Percentiles rank a stretch among this genome's conserved stretches.
These are phyloP conservation scores for Mastomys coucha DNA, from an alignment of 2,113 vertebrate species.

Conservation along the genomic window DNA sequence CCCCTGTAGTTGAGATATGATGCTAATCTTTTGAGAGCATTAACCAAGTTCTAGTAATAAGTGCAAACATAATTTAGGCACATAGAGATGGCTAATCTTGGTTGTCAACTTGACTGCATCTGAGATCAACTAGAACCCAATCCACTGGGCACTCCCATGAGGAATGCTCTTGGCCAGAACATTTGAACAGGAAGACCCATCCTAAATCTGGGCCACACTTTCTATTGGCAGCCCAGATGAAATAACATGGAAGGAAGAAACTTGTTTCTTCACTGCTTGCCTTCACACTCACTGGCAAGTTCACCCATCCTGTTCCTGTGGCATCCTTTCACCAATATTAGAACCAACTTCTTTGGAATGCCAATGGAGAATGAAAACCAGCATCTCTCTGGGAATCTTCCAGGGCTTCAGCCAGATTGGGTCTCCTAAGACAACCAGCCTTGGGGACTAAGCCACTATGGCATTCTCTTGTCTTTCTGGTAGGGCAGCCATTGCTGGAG, in stretches of 20 bases:
- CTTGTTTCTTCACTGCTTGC: neutral
- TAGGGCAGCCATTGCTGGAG: neutral
- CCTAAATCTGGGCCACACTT: neutral
- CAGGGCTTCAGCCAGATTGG: neutral
- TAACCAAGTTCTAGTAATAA: neutral
- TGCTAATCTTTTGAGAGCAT: neutral
- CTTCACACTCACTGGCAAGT: neutral
- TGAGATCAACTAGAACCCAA: neutral
- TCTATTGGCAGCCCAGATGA: neutral
- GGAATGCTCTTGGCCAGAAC: neutral
- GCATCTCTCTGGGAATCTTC: neutral
- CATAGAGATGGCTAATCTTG: neutral
- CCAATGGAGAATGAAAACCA: neutral
- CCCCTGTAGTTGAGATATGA: neutral
- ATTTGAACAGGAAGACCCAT: neutral
- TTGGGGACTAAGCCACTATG: neutral
- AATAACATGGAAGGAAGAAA: neutral
- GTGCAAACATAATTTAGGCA: neutral
- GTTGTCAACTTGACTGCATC: neutral
- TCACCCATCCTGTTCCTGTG: neutral
- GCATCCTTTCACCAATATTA: neutral
- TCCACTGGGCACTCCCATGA: neutral
- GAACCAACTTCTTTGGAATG: too few species aligned
- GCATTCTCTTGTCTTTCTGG: neutral
- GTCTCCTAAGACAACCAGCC: neutral